Evolutionary conservation across 1,140 invertebrate species (phyloP), one percentile per base, ranked within the genome.

Genomic region (Bombus difficillimus): DNA sequence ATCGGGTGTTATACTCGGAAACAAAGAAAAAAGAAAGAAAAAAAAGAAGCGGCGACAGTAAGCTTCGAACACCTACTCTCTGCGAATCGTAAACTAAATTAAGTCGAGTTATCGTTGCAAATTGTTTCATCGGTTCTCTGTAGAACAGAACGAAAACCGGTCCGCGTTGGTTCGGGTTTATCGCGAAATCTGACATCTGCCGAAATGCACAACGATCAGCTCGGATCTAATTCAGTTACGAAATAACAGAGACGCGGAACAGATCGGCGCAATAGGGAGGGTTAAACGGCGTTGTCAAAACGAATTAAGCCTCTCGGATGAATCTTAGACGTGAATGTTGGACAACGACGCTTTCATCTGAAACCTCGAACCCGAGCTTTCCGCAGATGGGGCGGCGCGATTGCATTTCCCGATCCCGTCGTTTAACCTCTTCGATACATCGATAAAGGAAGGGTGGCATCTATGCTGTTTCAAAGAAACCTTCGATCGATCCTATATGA

Each of bases 161-260:
- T 37, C 18, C 28, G 10, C 3, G 8, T 25, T 25, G 12, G 8
- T 12, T 9, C 12, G 5, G 13, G 43, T 68, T 92, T 93, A 93
- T 93, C 92, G 80, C 47, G 66, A 59, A 76, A 93, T 93, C 92
- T 89, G 73, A 85, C 92, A 93, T 93, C 92, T 93, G 92, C 83
- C 77, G 47, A 87, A 91, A 69, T 89, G 88, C 85, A 59, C 87
- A 85, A 57, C 86, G 81, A 74, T 53, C 47, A 53, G 47, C 47
- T 53, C 18, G 47, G 47, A 53, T 89, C 62, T 88, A 83, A 88
- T 81, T 88, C 80, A 72, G 68, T 81, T 85, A 85, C 62, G 69
- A 86, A 90, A 86, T 88, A 89, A 88, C 59, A 86, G 86, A 84
- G 84, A 41, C 39, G 28, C 39, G 69, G 69, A 39, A 85, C 77